Percentiles rank a stretch among this genome's conserved stretches.
phyloP scores from a whole-genome alignment of 2,888 invertebrate species.

The Pogonocherus hispidulus region DNA sequence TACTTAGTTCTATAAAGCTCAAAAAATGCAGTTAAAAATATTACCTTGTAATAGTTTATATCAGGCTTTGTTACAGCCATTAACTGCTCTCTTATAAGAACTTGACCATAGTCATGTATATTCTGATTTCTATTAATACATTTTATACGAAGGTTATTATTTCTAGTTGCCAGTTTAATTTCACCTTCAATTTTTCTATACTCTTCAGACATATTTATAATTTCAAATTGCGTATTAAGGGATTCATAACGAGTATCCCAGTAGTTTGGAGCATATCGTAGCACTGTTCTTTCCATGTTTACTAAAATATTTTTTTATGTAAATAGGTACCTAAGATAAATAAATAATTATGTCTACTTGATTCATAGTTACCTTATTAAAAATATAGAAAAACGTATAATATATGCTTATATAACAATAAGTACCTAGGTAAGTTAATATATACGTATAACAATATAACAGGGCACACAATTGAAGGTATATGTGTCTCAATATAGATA shows the following conservation, averaged over 20 bases:
- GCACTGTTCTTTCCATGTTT: slow-evolving; percentile 34
- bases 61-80: slow-evolving; percentile 30
- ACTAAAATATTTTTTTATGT: background rate
- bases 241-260: slow-evolving; percentile 50
- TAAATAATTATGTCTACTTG: background rate
- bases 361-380: background rate
- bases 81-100: slow-evolving; percentile 52
- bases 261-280: slow-evolving; percentile 52
- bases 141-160: slow-evolving; percentile 9
- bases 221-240: background rate
- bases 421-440: too few species aligned
- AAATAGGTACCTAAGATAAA: too few species aligned
- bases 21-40: too few species aligned
- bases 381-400: too few species aligned
- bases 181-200: slow-evolving; percentile 40
- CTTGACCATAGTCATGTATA: slow-evolving; percentile 51
- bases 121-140: slow-evolving; percentile 48
- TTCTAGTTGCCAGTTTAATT: slow-evolving; percentile 20
- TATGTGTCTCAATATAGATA: too few species aligned
- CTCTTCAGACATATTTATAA: slow-evolving; percentile 34
- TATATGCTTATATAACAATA: too few species aligned
- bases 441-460: too few species aligned
- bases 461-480: too few species aligned
- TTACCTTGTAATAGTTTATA: slow-evolving; percentile 47
- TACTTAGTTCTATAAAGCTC: too few species aligned